These are phyloP conservation scores for Calcarius lapponicus DNA, from an alignment of 2,797 vertebrate species.

Conservation along the genomic window DNA sequence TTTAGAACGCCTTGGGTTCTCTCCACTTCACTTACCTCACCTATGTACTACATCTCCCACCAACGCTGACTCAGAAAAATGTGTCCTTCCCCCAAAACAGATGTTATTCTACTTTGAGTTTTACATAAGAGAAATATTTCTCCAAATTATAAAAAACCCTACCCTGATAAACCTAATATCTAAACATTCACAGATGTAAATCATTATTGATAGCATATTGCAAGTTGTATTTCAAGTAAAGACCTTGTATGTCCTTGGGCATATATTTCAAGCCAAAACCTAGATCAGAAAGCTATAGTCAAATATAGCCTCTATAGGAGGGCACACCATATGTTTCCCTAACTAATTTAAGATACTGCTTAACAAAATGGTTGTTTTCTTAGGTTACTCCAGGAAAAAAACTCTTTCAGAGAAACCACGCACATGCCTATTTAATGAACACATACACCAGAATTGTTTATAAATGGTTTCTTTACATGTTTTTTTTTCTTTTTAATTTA, in stretches of 20 bases:
- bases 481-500: not conserved
- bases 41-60: not conserved
- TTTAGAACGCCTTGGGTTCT: not conserved
- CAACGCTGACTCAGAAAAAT: not conserved
- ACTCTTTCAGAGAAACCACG: not conserved
- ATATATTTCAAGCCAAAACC: not conserved
- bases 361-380: not conserved
- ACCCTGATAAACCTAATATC: not conserved
- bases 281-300: not conserved
- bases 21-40: not conserved
- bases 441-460: not conserved
- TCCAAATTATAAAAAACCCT: not conserved
- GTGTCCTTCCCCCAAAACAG: not conserved
- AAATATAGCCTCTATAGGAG: not conserved
- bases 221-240: not conserved
- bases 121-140: not conserved
- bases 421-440: not conserved
- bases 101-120: not conserved
- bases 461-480: not conserved
- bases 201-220: not conserved
- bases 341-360: slow-evolving; percentile 5
- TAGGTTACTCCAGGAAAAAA: not conserved
- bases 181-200: not conserved
- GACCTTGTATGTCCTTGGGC: not conserved
- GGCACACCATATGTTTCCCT: slow-evolving; percentile 14